Evolutionary conservation across 2,797 vertebrate genomes (phyloP).

Genomic region (Diplodus sargus): DNA sequence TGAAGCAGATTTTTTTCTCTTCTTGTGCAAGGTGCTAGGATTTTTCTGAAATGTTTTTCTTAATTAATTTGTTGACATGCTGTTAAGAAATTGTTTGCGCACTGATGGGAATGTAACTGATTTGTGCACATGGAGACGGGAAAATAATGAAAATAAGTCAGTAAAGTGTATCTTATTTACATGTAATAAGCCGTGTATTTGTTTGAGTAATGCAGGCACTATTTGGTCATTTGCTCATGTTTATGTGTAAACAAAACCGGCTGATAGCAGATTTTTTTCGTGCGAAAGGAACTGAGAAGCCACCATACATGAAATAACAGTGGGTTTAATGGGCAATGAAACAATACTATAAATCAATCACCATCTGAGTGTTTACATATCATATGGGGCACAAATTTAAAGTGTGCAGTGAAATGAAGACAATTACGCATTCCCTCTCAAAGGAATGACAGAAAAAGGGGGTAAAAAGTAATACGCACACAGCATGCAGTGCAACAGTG

Average conservation of each 20-base stretch:
- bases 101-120: slow-evolving; percentile 6
- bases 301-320: background rate
- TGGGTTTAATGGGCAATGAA: background rate
- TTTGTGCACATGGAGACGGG: background rate
- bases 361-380: background rate
- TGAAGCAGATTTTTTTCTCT: background rate
- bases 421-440: background rate
- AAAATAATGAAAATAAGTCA: slow-evolving; percentile 20
- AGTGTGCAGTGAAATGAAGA: background rate
- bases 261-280: background rate
- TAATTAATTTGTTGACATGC: slow-evolving; percentile 22
- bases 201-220: background rate
- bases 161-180: slow-evolving; percentile 17
- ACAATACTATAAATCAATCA: background rate
- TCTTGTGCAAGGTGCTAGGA: background rate
- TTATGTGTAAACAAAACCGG: background rate
- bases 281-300: background rate
- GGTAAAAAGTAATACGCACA: background rate
- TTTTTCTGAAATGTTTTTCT: slow-evolving; percentile 1
- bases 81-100: slow-evolving; percentile 20
- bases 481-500: background rate
- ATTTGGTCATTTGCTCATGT: background rate
- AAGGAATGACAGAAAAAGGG: slow-evolving; percentile 1
- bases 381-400: background rate
- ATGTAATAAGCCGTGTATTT: slow-evolving; percentile 1